Evolutionary conservation across 23 tunicate genomes (phyloP).

Genomic region (Ciona savignyi): DNA sequence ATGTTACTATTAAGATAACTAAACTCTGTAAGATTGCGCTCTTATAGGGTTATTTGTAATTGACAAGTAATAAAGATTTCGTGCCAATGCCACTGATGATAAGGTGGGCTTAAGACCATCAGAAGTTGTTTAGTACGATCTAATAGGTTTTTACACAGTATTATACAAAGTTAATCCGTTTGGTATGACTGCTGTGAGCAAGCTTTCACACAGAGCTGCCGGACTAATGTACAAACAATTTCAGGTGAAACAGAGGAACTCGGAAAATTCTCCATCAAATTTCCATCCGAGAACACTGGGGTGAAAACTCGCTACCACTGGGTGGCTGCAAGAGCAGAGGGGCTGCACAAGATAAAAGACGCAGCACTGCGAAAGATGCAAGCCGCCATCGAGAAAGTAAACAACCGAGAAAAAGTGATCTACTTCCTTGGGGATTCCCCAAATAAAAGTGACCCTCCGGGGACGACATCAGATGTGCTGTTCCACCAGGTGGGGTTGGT

Average conservation of each 20-base stretch:
- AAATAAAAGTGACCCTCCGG: slow-evolving; percentile 6
- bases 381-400: slow-evolving; percentile 10
- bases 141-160: too few relatives aligned
- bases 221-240: slow-evolving; percentile 3
- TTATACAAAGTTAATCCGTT: too few relatives aligned
- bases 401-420: slow-evolving; percentile 23
- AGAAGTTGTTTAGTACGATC: too few relatives aligned
- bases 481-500: too few relatives aligned
- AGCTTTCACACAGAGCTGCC: too few relatives aligned
- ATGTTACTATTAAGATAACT: too few relatives aligned
- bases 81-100: too few relatives aligned
- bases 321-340: slow-evolving; percentile 50
- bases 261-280: slow-evolving; percentile 63
- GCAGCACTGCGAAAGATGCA: slow-evolving; percentile 57
- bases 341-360: slow-evolving; percentile 69
- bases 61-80: too few relatives aligned
- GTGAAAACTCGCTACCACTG: slow-evolving; percentile 38
- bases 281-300: slow-evolving; percentile 39
- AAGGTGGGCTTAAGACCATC: too few relatives aligned
- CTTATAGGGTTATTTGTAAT: too few relatives aligned
- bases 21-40: too few relatives aligned
- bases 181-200: too few relatives aligned
- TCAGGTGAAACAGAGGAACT: slow-evolving; percentile 71
- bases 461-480: slow-evolving; percentile 47
- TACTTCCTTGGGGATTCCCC: slow-evolving; percentile 38